Evolutionary conservation across 2,888 invertebrate genomes (phyloP), one percentile per base, ranked within the genome.

Genomic region (Cryptops parisi): DNA sequence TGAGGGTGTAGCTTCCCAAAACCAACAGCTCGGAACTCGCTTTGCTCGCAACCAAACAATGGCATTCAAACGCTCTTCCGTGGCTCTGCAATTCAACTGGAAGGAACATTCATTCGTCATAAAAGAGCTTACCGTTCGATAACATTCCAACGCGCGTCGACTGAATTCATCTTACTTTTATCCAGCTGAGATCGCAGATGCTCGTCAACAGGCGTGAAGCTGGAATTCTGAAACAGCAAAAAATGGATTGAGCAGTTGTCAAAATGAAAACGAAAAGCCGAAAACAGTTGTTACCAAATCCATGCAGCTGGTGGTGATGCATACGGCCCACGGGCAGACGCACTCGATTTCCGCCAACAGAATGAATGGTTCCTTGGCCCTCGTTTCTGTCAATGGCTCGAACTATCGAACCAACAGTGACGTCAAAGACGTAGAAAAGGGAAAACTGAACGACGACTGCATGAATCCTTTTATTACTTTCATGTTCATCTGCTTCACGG

Each of bases 321-420:
- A 60, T 5, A 69, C 55, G 3, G 68, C 62, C 64, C 69, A 66
- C 3, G 68, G 66, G n/a, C 68, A 67, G 1, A 62, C 62, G 56
- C 67, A 68, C 15, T 61, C 61, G 24, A 69, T 58, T 54, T 68
- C 68, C 9, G 64, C 61, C 56, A 65, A 61, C 50, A 69, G 52
- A 41, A 70, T 60, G 61, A 69, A 69, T 23, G 67, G 66, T 54
- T 69, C 68, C 53, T 68, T 67, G 5, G 64, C 62, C 57, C 67
- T 64, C 2, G 68, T 62, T 5, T 61, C 59, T 47, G 67, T 67
- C 38, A 67, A 58, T 3, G 61, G 60, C 56, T 68, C 67, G 64
- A 67, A 67, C 68, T 69, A 58, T 1, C 57, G 56, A 47, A 46
- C 6, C 9, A 33, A 33, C 6, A 41, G 19, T n/a, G n/a, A n/a